These are phyloP conservation scores for Brachynemurus nebulosus DNA, from an alignment of 2,888 invertebrate species.

Conservation along the genomic window DNA sequence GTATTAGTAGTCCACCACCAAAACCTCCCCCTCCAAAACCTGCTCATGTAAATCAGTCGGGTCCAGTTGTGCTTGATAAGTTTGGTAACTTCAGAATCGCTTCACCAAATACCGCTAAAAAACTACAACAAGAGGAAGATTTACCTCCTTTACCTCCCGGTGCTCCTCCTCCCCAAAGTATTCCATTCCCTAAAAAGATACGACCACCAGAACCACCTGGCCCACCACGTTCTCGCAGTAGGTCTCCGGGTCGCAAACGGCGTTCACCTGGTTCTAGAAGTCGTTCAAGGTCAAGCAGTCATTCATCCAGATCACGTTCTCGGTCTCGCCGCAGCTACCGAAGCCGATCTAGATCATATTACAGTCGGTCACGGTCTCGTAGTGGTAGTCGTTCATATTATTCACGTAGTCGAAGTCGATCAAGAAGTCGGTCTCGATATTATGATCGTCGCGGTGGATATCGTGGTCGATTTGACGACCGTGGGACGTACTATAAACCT, in stretches of 20 bases:
- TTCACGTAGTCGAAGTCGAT: slow-evolving; percentile 43
- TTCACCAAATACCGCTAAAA: slow-evolving; percentile 29
- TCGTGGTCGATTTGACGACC: slow-evolving; percentile 40
- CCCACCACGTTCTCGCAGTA: slow-evolving; percentile 34
- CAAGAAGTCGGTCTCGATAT: slow-evolving; percentile 41
- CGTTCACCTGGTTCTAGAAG: slow-evolving; percentile 46
- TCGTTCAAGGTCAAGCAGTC: slow-evolving; percentile 32
- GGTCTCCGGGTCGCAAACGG: slow-evolving; percentile 51
- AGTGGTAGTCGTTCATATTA: slow-evolving; percentile 37
- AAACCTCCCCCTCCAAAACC: slow-evolving; percentile 26
- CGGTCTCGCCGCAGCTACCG: slow-evolving; percentile 26
- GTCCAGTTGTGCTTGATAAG: slow-evolving; percentile 54
- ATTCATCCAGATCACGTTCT: slow-evolving; percentile 36
- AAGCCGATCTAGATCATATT: slow-evolving; percentile 46
- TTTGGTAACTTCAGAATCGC: slow-evolving; percentile 58
- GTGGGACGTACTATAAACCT: slow-evolving; percentile 68
- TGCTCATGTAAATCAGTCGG: slow-evolving; percentile 23
- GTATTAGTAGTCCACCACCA: slow-evolving; percentile 15
- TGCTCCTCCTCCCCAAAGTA: slow-evolving; percentile 38
- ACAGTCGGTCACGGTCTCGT: slow-evolving; percentile 36
- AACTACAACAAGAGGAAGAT: slow-evolving; percentile 33
- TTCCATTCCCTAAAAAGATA: slow-evolving; percentile 22
- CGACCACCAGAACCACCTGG: slow-evolving; percentile 33
- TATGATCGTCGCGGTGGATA: slow-evolving; percentile 37
- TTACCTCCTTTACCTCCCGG: slow-evolving; percentile 33